Evolutionary conservation across 1,140 invertebrate genomes (phyloP).

Genomic region (Anastatus disparis): DNA sequence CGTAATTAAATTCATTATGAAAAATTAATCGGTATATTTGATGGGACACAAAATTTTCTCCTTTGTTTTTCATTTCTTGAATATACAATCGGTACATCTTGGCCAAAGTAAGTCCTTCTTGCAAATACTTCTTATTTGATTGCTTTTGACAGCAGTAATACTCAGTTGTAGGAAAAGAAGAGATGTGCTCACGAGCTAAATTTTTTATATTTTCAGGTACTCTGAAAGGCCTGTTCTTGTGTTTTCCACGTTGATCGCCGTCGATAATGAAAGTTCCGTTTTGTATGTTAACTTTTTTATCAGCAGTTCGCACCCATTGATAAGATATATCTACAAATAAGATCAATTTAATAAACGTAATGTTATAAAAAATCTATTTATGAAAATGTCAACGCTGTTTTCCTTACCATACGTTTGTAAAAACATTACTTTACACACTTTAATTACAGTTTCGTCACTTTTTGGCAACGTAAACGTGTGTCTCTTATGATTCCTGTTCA

Average conservation of each 20-base stretch:
- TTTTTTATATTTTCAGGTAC: slow-evolving; percentile 21
- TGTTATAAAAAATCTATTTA: too few relatives aligned
- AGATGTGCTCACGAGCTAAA: slow-evolving; percentile 41
- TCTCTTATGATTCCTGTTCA: too few relatives aligned
- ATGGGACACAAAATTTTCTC: slow-evolving; percentile 29
- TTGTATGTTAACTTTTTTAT: too few relatives aligned
- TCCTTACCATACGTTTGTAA: too few relatives aligned
- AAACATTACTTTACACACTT: too few relatives aligned
- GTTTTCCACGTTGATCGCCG: slow-evolving; percentile 12
- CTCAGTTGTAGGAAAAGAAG: slow-evolving; percentile 42
- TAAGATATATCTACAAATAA: too few relatives aligned
- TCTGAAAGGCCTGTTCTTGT: slow-evolving; percentile 30
- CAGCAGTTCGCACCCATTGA: too few relatives aligned
- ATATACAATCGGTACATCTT: slow-evolving; percentile 44
- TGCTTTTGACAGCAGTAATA: slow-evolving; percentile 46
- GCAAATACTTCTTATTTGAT: slow-evolving; percentile 41
- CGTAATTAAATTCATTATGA: slow-evolving; percentile 40
- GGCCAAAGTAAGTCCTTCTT: slow-evolving; percentile 41
- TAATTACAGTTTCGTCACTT: too few relatives aligned
- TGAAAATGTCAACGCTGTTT: too few relatives aligned
- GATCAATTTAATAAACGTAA: too few relatives aligned
- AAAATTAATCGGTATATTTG: slow-evolving; percentile 42
- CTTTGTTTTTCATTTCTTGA: slow-evolving; percentile 35
- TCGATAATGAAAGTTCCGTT: too few relatives aligned
- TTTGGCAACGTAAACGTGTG: too few relatives aligned